phyloP scores from a whole-genome alignment of 1,140 invertebrate species.

The Bombus soroeensis region DNA sequence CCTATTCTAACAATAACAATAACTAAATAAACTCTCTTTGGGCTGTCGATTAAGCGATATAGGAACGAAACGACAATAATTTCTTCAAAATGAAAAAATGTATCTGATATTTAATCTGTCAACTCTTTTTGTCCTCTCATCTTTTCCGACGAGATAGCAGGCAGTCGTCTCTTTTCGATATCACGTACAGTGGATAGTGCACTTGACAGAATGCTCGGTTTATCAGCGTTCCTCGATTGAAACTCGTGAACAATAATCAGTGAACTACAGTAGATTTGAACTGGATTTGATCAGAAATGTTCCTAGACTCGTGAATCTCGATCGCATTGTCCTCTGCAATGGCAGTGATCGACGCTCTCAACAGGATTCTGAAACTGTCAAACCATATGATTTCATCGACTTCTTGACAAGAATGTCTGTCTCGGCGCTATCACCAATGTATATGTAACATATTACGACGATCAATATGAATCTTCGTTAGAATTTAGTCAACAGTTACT shows the following conservation, averaged over 20 bases:
- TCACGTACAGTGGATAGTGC: background rate
- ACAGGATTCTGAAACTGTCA: background rate
- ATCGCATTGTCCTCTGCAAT: background rate
- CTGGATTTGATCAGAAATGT: conserved; percentile 29
- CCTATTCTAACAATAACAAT: too few species aligned
- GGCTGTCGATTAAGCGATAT: too few species aligned
- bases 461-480: background rate
- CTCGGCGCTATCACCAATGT: background rate
- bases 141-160: background rate
- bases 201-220: conserved; percentile 1
- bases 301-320: background rate
- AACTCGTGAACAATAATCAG: conserved; percentile 25
- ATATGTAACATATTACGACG: background rate
- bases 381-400: background rate
- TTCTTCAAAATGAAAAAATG: background rate
- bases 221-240: conserved; percentile 4
- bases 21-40: too few species aligned
- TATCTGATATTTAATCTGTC: background rate
- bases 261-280: conserved; percentile 29
- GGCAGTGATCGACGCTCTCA: conserved; percentile 26
- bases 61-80: background rate
- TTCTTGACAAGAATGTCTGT: background rate
- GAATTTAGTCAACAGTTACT: background rate
- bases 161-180: conserved; percentile 7
- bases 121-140: background rate